A percentile compares a stretch with the other conserved stretches of the same genome.
These are phyloP conservation scores for Labeo catla DNA, from an alignment of 2,113 vertebrate species.

Conservation along the genomic window DNA sequence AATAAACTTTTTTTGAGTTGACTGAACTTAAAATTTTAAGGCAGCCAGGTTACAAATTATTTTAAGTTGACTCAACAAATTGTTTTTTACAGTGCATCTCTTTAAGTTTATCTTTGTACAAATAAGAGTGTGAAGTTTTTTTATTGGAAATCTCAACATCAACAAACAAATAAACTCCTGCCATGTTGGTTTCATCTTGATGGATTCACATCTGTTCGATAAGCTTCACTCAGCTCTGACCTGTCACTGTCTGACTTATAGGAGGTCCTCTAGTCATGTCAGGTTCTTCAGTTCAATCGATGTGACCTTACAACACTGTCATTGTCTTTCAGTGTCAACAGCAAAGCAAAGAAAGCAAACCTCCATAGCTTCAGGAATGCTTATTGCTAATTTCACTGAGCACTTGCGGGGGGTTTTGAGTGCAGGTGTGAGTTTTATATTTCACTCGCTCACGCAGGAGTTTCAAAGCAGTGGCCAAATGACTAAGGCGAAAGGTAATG, in stretches of 20 bases:
- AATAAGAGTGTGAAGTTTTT: background rate
- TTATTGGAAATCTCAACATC: background rate
- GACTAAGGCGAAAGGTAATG: background rate
- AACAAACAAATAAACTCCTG: background rate
- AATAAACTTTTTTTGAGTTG: no score
- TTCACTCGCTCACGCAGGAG: constrained; percentile 14
- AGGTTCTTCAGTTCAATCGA: constrained; percentile 5
- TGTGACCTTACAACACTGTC: constrained; percentile 6
- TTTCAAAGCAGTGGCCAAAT: background rate
- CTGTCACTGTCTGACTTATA: background rate
- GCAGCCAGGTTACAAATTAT: no score
- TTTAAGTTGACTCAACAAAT: no score
- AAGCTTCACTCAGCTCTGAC: background rate
- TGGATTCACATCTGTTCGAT: constrained; percentile 18
- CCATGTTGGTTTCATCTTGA: background rate
- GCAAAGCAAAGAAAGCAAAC: background rate
- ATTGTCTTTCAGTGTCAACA: background rate
- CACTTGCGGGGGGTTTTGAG: background rate
- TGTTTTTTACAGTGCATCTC: no score
- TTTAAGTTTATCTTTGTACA: background rate
- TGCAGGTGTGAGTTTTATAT: constrained; percentile 20
- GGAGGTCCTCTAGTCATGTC: background rate
- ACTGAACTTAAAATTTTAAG: no score
- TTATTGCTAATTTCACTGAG: background rate
- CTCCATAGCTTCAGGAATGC: background rate